Conservation (phyloP, 1,140 invertebrate genomes). For the Meteorus sp. region DNA sequence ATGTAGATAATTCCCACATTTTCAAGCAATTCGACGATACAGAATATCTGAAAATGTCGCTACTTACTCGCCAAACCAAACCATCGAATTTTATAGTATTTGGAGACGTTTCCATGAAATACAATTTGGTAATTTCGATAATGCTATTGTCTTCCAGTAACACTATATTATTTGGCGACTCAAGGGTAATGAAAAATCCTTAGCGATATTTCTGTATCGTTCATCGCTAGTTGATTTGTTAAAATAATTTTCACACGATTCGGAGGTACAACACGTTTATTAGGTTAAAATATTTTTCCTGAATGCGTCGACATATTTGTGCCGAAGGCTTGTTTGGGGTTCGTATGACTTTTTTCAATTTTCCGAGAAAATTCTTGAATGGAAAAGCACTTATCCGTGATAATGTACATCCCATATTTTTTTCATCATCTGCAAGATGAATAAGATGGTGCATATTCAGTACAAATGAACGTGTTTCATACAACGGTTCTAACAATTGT, state of each 20-base stretch:
- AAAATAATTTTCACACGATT: background rate
- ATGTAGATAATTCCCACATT: too few relatives aligned
- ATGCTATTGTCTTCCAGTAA: slow-evolving; percentile 11
- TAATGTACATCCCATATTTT: slow-evolving; percentile 1
- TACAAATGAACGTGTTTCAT: background rate
- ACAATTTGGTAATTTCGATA: slow-evolving; percentile 20
- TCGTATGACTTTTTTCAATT: background rate
- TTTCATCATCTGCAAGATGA: slow-evolving; percentile 12
- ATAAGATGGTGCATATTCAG: slow-evolving; percentile 2
- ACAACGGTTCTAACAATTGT: background rate
- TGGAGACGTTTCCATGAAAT: too few relatives aligned
- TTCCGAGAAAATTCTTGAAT: slow-evolving; percentile 16
- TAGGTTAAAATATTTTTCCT: slow-evolving; percentile 2
- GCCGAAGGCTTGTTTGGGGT: background rate
- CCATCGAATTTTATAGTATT: too few relatives aligned
- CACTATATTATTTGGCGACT: slow-evolving; percentile 17
- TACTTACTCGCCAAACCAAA: too few relatives aligned
- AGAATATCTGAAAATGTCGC: too few relatives aligned
- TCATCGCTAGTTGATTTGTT: background rate
- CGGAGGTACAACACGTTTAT: background rate
- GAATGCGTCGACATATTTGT: slow-evolving; percentile 13
- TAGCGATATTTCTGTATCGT: slow-evolving; percentile 6
- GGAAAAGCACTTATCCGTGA: background rate
- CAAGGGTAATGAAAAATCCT: slow-evolving; percentile 3
- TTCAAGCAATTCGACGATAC: too few relatives aligned